phyloP scores from a whole-genome alignment of 2,888 invertebrate genomes.

The Heliconius erato region DNA sequence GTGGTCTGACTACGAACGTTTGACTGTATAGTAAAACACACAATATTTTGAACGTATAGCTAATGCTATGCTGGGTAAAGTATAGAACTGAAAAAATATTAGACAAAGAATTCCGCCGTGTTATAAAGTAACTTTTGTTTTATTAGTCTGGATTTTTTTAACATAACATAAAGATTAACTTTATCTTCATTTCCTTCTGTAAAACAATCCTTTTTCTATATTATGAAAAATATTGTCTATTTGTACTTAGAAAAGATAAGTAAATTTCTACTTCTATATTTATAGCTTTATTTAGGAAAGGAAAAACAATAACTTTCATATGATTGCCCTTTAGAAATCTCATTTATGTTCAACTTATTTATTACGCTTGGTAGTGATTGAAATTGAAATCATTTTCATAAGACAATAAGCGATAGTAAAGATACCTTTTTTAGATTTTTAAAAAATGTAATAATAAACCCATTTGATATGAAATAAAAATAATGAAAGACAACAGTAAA shows the following conservation, averaged over 20 bases:
- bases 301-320: slow-evolving; percentile 22
- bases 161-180: no score
- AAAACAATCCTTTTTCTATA: not conserved
- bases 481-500: not conserved
- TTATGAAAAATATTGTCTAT: no score
- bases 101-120: no score
- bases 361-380: slow-evolving; percentile 18
- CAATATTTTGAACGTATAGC: no score
- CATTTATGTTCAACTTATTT: slow-evolving; percentile 33
- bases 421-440: not conserved
- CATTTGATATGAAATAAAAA: not conserved
- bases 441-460: not conserved
- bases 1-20: no score
- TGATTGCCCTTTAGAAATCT: slow-evolving; percentile 35
- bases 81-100: no score
- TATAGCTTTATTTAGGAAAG: slow-evolving; percentile 15
- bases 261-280: not conserved
- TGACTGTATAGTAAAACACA: no score
- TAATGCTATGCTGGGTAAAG: no score
- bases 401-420: slow-evolving; percentile 4
- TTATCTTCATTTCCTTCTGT: not conserved
- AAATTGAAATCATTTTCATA: not conserved
- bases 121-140: no score
- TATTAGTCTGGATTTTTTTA: no score
- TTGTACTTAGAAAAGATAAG: not conserved